A percentile compares a stretch with the other conserved stretches of the same genome.
Evolutionary conservation across 2,888 invertebrate genomes (phyloP).

Genomic region (Lysandra coridon): DNA sequence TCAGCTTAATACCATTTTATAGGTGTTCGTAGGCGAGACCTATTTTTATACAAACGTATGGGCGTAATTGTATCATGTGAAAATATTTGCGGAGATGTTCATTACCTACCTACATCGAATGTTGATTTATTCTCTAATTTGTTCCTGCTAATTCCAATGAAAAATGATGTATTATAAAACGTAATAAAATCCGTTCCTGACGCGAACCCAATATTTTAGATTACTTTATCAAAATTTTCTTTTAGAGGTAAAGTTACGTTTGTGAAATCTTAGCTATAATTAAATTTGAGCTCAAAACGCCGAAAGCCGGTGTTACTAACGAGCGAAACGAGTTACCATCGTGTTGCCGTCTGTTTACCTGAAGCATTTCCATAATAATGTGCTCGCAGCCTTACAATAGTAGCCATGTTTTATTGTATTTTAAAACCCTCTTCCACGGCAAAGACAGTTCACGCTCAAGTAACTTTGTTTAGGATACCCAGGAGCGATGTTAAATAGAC

Average conservation of each 20-base stretch:
- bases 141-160: neutral
- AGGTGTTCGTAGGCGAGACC: neutral
- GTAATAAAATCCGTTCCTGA: neutral
- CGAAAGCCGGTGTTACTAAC: conserved; percentile 29
- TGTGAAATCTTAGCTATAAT: conserved; percentile 25
- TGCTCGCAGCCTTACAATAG: conserved; percentile 28
- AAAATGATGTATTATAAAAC: neutral
- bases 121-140: neutral
- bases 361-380: conserved; percentile 34
- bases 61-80: neutral
- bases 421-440: conserved; percentile 3
- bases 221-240: neutral
- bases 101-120: neutral
- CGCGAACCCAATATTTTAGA: neutral
- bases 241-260: neutral
- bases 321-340: conserved; percentile 26
- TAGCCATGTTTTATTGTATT: conserved; percentile 31
- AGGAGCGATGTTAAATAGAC: conserved; percentile 12
- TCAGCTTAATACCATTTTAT: too few species aligned
- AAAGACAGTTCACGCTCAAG: conserved; percentile 24
- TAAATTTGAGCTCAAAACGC: conserved; percentile 24
- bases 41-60: neutral
- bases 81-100: neutral
- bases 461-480: conserved; percentile 26
- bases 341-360: conserved; percentile 31